Evolutionary conservation across 2,888 invertebrate species (phyloP), one percentile per base, ranked within the genome.

Genomic region (Tenthredo mesomela): DNA sequence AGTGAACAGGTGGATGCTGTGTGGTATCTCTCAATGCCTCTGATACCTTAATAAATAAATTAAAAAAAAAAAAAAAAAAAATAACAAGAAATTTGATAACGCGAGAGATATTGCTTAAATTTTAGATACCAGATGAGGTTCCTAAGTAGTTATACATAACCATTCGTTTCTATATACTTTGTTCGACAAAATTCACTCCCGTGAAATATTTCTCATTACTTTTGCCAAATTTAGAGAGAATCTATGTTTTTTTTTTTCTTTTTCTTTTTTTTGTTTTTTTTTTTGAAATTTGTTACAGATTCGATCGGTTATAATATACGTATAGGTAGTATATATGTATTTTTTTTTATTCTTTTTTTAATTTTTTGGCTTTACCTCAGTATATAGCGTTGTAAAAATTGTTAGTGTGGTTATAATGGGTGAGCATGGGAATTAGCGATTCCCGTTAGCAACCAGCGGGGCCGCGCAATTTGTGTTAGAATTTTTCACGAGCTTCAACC

Each of bases 391-490:
- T 80, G 61, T 67, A 67, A 70, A 67, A 82, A 82, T 67, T 43
- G 47, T 82, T 40, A 82, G 43, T n/a, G 67, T 43, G 82, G 70
- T 82, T 33, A 21, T 40, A 40, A 82, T 82, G 82, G 82, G 82
- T 33, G 82, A 70, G 80, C 61, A 82, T 82, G 82, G 47, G 82
- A 82, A 82, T 82, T 67, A 70, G 82, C 82, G 47, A 82, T 82
- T 82, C 43, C 82, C 82, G 82, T 82, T 82, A 82, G 61, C 37
- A 40, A 25, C 61, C 61, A 40, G 37, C 61, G n/a, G 61, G 40
- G 58, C 37, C 82, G 82, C 43, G 82, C 70, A 82, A 82, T 82
- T 82, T 82, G 82, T 82, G 82, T 82, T 82, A 70, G 82, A 82
- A 82, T 82, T 82, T 82, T 70, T 82, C 67, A 29, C 82, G 33